Conservation (phyloP, 2,113 vertebrate genomes). For the Brachyhypopomus occidentalis region DNA sequence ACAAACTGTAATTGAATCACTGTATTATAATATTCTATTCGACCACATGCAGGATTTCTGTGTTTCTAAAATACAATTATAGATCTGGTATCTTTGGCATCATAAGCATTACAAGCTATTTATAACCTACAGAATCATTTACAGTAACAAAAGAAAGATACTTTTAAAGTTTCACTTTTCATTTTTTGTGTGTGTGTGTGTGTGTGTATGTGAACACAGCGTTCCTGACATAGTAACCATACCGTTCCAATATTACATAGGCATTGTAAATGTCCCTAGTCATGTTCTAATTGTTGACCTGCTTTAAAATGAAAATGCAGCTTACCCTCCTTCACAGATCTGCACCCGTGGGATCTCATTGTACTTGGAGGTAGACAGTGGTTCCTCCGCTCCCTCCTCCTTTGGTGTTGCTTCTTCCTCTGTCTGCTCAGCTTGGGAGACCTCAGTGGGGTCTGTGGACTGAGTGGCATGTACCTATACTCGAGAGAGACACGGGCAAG, state of each 20-base stretch:
- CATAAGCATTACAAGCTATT: not conserved
- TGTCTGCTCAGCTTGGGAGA: conserved; percentile 40
- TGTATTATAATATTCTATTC: not conserved
- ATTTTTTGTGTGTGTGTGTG: not conserved
- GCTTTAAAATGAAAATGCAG: not conserved
- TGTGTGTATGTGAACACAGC: not conserved
- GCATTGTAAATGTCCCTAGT: not conserved
- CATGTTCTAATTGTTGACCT: not conserved
- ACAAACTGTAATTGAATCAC: not conserved
- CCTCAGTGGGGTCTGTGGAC: conserved; percentile 47
- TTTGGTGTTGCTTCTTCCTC: conserved; percentile 42
- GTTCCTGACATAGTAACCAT: not conserved
- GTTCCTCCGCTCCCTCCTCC: conserved; percentile 63
- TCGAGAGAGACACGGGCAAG: conserved; percentile 71
- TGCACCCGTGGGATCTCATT: conserved; percentile 79
- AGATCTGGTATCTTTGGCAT: no score
- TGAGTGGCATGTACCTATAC: conserved; percentile 66
- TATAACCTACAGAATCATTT: no score
- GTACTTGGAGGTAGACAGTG: conserved; percentile 74
- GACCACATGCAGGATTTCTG: not conserved
- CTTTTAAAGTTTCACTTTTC: no score
- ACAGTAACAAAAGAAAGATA: no score
- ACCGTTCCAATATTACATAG: no score
- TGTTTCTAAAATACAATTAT: not conserved
- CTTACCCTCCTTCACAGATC: conserved; percentile 90